Evolutionary conservation across 1,140 invertebrate genomes (phyloP).

Genomic region (Cherax quadricarinatus): DNA sequence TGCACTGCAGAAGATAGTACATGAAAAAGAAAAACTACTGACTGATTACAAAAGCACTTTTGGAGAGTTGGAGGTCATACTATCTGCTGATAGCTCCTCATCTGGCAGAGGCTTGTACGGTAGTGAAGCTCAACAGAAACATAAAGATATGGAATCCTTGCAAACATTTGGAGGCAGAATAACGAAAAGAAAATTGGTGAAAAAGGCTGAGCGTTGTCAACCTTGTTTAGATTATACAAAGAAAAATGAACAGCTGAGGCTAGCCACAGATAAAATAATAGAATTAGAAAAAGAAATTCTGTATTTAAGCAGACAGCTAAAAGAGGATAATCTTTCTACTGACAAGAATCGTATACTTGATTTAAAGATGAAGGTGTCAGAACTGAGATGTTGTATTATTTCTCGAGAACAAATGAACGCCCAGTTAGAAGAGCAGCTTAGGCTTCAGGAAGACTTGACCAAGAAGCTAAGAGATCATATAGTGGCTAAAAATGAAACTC

Average conservation of each 20-base stretch:
- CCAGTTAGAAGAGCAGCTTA: not conserved
- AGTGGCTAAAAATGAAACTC: not conserved
- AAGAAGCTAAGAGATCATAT: not conserved
- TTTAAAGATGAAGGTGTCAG: not conserved
- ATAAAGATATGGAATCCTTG: not conserved
- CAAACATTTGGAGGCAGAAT: not conserved
- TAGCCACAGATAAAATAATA: not conserved
- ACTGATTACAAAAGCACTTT: not conserved
- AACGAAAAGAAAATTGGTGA: not conserved
- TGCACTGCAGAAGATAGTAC: not conserved
- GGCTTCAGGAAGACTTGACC: not conserved
- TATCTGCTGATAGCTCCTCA: not conserved
- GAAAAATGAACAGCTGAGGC: not conserved
- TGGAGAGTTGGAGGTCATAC: not conserved
- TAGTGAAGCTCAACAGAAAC: not conserved
- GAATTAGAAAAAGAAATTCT: not conserved
- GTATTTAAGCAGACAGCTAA: not conserved
- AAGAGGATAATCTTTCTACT: not conserved
- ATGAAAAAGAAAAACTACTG: not conserved
- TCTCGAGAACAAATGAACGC: slow-evolving; percentile 3
- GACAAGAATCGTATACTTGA: not conserved
- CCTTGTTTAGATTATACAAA: not conserved
- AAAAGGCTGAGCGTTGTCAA: not conserved
- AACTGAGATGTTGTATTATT: not conserved
- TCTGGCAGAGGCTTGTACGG: not conserved